Evolutionary conservation across 2,113 vertebrate genomes (phyloP).

Genomic region (Archocentrus centrarchus): DNA sequence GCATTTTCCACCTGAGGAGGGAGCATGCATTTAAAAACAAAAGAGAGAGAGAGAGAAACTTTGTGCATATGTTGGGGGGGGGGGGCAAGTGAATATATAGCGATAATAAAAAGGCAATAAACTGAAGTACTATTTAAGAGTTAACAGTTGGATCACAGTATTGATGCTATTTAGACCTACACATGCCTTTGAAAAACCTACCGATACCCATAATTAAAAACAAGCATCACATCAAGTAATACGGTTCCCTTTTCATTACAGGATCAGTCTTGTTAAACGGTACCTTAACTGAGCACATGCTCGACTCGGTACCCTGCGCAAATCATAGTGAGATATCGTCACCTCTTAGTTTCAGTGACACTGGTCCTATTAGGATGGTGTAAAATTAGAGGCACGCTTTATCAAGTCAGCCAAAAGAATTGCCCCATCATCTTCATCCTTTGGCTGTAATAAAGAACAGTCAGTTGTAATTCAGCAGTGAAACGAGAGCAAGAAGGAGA

Average conservation of each 20-base stretch:
- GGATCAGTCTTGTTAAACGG: constrained; percentile 28
- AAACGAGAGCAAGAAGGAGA: constrained; percentile 32
- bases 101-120: not conserved
- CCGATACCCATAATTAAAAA: constrained; percentile 27
- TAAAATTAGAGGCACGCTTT: constrained; percentile 66
- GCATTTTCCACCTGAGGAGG: constrained; percentile 32
- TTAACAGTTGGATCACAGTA: not conserved
- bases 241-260: constrained; percentile 33
- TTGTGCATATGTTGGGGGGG: not conserved
- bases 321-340: constrained; percentile 62
- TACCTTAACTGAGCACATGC: constrained; percentile 30
- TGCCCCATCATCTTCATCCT: constrained; percentile 72
- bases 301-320: constrained; percentile 28
- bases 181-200: constrained; percentile 5
- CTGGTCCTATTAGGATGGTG: constrained; percentile 57
- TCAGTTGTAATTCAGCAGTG: constrained; percentile 66
- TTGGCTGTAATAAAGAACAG: constrained; percentile 73
- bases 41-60: not conserved
- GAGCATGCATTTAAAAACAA: too few species aligned
- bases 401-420: constrained; percentile 78
- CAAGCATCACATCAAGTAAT: constrained; percentile 19
- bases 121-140: not conserved
- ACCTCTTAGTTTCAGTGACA: constrained; percentile 62
- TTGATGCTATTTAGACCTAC: not conserved
- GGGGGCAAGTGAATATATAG: not conserved